phyloP scores from a whole-genome alignment of 1,140 invertebrate species.

The Anagrus nilaparvatae region DNA sequence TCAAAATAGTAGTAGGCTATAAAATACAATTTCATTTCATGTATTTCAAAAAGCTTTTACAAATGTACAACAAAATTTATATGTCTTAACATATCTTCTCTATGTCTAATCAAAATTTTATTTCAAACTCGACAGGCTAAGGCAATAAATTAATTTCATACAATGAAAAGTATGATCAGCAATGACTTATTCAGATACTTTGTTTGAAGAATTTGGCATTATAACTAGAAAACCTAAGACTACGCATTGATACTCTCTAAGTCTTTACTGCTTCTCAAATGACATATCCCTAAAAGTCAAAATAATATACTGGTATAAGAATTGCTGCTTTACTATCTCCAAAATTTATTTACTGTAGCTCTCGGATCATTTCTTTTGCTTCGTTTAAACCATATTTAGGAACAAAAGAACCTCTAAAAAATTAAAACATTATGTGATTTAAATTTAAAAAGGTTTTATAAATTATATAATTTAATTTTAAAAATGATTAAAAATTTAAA shows the following conservation, averaged over 20 bases:
- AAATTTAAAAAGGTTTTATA: background rate
- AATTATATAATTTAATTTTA: constrained; percentile 8
- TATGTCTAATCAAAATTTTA: too few relatives aligned
- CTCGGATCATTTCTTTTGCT: background rate
- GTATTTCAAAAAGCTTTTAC: too few relatives aligned
- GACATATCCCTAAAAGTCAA: constrained; percentile 50
- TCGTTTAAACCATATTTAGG: constrained; percentile 28
- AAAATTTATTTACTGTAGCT: constrained; percentile 24
- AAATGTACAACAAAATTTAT: too few relatives aligned
- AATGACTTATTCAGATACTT: constrained; percentile 42
- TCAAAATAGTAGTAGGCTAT: too few relatives aligned
- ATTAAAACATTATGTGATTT: background rate
- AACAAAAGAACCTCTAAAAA: constrained; percentile 20
- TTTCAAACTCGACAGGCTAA: too few relatives aligned
- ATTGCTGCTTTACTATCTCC: constrained; percentile 26
- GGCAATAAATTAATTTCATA: too few relatives aligned
- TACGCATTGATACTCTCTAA: constrained; percentile 69
- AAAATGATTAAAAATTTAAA: too few relatives aligned
- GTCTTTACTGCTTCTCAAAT: constrained; percentile 45
- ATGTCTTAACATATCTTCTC: too few relatives aligned
- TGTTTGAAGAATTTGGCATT: constrained; percentile 42
- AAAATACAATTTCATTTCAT: too few relatives aligned
- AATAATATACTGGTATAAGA: constrained; percentile 53
- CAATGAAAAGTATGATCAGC: constrained; percentile 65
- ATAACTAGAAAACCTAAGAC: constrained; percentile 65